Evolutionary conservation across 2,888 invertebrate genomes (phyloP), one percentile per base, ranked within the genome.

Genomic region (Chrysomela aeneicollis): DNA sequence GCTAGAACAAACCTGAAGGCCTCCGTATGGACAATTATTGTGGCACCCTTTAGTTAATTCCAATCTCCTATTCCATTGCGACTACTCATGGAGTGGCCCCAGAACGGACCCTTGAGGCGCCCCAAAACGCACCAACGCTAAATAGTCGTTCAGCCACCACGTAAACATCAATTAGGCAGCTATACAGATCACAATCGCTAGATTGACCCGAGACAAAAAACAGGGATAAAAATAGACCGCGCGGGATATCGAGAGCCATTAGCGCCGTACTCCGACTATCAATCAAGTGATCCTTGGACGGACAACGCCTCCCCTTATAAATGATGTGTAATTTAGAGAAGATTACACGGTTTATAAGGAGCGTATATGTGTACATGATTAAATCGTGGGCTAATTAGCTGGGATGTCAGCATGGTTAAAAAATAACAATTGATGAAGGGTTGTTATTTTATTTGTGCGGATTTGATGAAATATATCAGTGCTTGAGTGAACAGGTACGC

Each of bases 241-340:
- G 74, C 75, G 76, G 72, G 77, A 77, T 78, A 79, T 79, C 79
- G 78, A 78, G 78, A 79, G 77, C 79, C 80, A 81, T 81, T 81
- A 81, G 78, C 80, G 77, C 79, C 76, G 75, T 73, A 75, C 73
- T 73, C 76, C 77, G 77, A 79, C 79, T 77, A 81, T 81, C 80
- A 80, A 81, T 81, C 81, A 81, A 77, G 74, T 17, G 17, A 42
- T 47, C 22, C 47, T 59, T 46, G 47, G 74, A 74, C 74, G 74
- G 73, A 74, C 73, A 66, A 77, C 78, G 77, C 80, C 80, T 75
- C 77, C 74, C 15, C 74, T 76, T 77, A 80, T 81, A 81, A 81
- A 81, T 81, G 81, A 79, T 75, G 79, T 81, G 79, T 81, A 81
- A 81, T 81, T 81, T 81, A 77, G 76, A 78, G 79, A 78, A 80